phyloP scores from a whole-genome alignment of 2,797 vertebrate species.

The Remorina albescens region DNA sequence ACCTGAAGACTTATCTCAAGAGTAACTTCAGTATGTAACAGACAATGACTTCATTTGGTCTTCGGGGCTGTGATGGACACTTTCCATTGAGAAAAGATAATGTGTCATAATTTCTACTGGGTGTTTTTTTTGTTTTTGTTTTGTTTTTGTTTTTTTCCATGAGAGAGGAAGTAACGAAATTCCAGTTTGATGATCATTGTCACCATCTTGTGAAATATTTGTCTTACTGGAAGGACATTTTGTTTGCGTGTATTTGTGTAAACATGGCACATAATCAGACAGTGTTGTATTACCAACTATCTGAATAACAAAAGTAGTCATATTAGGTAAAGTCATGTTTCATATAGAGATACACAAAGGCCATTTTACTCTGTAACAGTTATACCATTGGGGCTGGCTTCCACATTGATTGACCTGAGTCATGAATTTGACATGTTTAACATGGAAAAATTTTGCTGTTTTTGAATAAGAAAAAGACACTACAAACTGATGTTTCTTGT shows the following conservation, averaged over 20 bases:
- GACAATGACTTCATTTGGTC: slow-evolving; percentile 52
- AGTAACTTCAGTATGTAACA: slow-evolving; percentile 39
- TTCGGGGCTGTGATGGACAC: slow-evolving; percentile 25
- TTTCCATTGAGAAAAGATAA: slow-evolving; percentile 43
- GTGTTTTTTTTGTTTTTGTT: neutral
- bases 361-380: neutral
- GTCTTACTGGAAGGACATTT: slow-evolving; percentile 28
- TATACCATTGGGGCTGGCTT: neutral
- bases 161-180: slow-evolving; percentile 36
- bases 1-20: slow-evolving; percentile 49
- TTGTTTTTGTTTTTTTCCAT: neutral
- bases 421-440: neutral
- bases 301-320: slow-evolving; percentile 7
- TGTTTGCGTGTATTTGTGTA: slow-evolving; percentile 31
- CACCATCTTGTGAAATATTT: slow-evolving; percentile 49
- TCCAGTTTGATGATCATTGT: slow-evolving; percentile 19
- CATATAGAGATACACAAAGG: neutral
- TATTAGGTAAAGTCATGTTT: slow-evolving; percentile 2
- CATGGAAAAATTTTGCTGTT: neutral
- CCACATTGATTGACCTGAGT: slow-evolving; percentile 9
- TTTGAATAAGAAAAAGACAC: slow-evolving; percentile 13
- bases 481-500: slow-evolving; percentile 39
- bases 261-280: slow-evolving; percentile 21
- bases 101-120: slow-evolving; percentile 35
- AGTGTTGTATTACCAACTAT: slow-evolving; percentile 22